Evolutionary conservation across 2,797 vertebrate species (phyloP), one percentile per base, ranked within the genome.

Genomic region (Alfaro cultratus): DNA sequence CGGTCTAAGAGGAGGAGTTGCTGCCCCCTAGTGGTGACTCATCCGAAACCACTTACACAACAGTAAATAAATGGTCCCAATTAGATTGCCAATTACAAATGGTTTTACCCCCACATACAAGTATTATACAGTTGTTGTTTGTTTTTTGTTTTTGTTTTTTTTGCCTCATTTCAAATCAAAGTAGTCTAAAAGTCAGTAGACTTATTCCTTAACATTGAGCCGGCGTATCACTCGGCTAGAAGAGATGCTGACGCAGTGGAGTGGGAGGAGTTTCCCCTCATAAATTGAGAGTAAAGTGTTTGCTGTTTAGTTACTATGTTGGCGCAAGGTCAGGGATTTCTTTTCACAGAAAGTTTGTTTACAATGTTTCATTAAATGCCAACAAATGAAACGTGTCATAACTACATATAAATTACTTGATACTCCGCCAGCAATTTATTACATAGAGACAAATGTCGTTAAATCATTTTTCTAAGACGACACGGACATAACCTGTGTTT

Each of bases 21-120:
- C 0, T 70, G 0, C 90, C 90, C 60, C n/a, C 92, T 84, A 72
- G 13, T 16, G 94, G 81, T 8, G 39, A 55, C 6, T 41, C 12
- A 18, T 31, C 29, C 1, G 0, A 78, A 60, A 1, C 36, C 31
- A n/a, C 29, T 76, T 15, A 64, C 21, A 75, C 47, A 47, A 26
- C 39, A 31, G 8, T 16, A 46, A 60, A 68, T 41, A 41, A 23
- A 26, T 68, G 1, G 18, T 12, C 41, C 21, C 1, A 11, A 39
- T n/a, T 71, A n/a, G 23, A 71, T n/a, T 13, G 41, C 4, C 64
- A 45, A 1, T 11, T 68, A 41, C 11, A n/a, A 41, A 41, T 23
- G 26, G 16, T 39, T 5, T 26, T 68, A 26, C 36, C 21, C 10
- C 10, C 3, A 13, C 10, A 45, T 15, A 43, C 1, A 43, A 13